Base-by-base conservation (phyloP, 2,797 vertebrate species). In the Neopelma chrysocephalum region DNA sequence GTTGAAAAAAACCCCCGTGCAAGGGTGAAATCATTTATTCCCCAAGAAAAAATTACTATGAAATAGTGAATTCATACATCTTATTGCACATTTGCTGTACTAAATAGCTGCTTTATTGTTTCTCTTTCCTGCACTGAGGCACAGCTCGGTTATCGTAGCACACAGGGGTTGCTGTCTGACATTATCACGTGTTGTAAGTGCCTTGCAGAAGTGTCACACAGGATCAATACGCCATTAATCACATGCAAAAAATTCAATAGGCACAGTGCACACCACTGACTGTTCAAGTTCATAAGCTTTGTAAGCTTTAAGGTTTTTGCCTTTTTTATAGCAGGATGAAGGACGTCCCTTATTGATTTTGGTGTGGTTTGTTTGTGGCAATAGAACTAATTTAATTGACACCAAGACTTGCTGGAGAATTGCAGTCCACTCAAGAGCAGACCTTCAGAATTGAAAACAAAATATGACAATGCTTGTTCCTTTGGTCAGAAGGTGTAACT, bases 191-290 rank as follows among this genome's bases (percentile, higher is more conserved):
- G 6, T 72, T 89, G 31, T 51, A 89, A 86, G 48, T 76, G 88
- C 73, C 80, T 90, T 61, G 65, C 62, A 79, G 73, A 79, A 80
- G 66, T 66, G 71, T 90, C 87, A 80, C 38, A 17, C 3, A 40
- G 48, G 50, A 90, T 95, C 95, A 66, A 81, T 93, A 72, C 0
- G 1, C 73, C 87, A 84, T 82, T 89, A 87, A 95, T 95, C 88
- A 65, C 90, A 23, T 77, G 71, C 56, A 84, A 82, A 89, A 94
- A 75, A 71, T 47, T 84, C 95, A 87, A 29, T 94, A 54, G 53
- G 51, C 50, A 48, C 45, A 80, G 42, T 40, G 64, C 42, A 78
- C 42, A 38, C 36, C 60, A 78, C 31, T 73, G 60, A 25, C 53
- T 66, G 2, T 54, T 88, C 43, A 51, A 84, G 83, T 92, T 93